Conservation (phyloP, 2,113 vertebrate species). For the Daubentonia madagascariensis region DNA sequence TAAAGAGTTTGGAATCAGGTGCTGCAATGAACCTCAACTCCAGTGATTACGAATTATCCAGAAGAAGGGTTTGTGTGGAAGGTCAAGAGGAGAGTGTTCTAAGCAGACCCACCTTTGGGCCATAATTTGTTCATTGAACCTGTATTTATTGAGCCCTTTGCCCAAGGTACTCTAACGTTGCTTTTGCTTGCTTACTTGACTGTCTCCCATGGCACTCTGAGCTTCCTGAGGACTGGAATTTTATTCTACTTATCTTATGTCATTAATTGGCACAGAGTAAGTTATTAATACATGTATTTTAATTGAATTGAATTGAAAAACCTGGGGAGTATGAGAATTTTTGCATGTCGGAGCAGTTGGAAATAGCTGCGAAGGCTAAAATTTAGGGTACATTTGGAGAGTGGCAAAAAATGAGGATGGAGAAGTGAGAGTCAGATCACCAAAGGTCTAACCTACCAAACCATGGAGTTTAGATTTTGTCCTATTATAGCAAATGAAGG, state of each 20-base stretch:
- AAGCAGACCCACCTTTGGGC: neutral
- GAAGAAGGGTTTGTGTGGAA: neutral
- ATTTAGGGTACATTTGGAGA: neutral
- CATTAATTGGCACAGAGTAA: neutral
- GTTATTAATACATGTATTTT: neutral
- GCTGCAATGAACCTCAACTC: neutral
- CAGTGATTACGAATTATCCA: neutral
- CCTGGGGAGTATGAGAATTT: neutral
- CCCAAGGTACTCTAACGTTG: neutral
- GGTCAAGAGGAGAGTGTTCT: neutral
- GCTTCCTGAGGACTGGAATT: neutral
- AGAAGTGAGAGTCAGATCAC: neutral
- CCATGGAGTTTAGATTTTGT: neutral
- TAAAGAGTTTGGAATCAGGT: neutral
- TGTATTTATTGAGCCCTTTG: neutral
- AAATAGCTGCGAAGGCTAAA: neutral
- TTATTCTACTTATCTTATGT: neutral
- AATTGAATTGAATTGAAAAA: neutral
- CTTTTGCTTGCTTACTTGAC: neutral
- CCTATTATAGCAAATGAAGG: neutral
- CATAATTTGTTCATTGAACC: neutral
- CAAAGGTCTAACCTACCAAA: neutral
- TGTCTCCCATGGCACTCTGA: neutral
- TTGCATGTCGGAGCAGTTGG: neutral
- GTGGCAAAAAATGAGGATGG: neutral